Evolutionary conservation across 2,888 invertebrate genomes (phyloP), one percentile per base, ranked within the genome.

Genomic region (Microctonus aethiopoides): DNA sequence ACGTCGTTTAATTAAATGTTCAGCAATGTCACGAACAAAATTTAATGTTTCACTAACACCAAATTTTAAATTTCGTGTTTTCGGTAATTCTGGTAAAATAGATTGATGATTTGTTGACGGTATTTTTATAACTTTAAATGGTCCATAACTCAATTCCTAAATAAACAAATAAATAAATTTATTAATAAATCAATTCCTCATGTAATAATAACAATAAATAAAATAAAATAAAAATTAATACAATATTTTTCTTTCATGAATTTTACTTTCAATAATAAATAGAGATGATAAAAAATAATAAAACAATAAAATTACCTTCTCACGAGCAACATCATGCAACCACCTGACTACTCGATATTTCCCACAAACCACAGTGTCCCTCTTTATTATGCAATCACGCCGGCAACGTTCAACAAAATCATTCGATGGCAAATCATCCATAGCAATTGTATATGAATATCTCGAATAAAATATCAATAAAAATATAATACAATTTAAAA

Each of bases 311-410:
- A 24, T 62, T 78, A 86, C 86, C 84, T 85, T 85, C 66, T 86
- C 79, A 56, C 74, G 79, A 2, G 78, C 81, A 34, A 81, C 67
- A 68, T 83, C 74, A 67, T 84, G 79, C 10, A 87, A 72, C 84
- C 86, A 87, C 56, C 79, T 78, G 5, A 83, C 80, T 4, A 80
- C 80, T 72, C 79, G 80, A 74, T 84, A 87, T 69, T 85, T 87
- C 6, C 84, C 83, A 62, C 87, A 87, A 5, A 77, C 76, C 13
- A 81, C 68, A 3, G 79, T 72, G 66, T 83, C 83, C 66, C 76
- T 80, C 39, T 81, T 79, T 32, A 77, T 72, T 41, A 75, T 76
- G 71, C 86, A 86, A 57, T 85, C 85, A 59, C 69, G 75, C 26
- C 79, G 77, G 46, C 86, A 86, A 70, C 78, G 78, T 60, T 85